Evolutionary conservation across 2,888 invertebrate species (phyloP), one percentile per base, ranked within the genome.

Genomic region (Tetranychus piercei): DNA sequence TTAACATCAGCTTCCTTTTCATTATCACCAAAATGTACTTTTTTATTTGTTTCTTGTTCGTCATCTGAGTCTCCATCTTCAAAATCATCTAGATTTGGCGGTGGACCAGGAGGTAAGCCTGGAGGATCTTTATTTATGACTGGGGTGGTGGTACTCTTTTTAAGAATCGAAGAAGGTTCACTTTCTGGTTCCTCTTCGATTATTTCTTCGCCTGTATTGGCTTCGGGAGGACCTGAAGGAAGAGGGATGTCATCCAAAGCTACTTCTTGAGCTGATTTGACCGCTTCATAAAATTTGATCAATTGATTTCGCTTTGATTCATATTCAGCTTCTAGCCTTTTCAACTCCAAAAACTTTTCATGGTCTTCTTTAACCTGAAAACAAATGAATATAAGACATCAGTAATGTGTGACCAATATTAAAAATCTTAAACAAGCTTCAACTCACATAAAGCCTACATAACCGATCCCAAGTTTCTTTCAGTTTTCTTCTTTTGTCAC

Each of bases 381-480:
- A 75, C 75, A 78, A 23, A 73, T 18, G 4, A 23, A 69, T 18
- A 67, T 75, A 76, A 75, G 75, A 64, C 76, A 77, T 44, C 73
- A 71, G 55, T 15, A 1, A 11, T 76, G 71, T 45, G 44, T 6
- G 45, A 75, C 44, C 75, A 65, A 65, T 65, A 65, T 65, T 11
- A 69, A 5, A 18, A 69, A 69, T 18, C 9, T 55, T 9, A 9
- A 55, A 55, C 15, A 45, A 4, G n/a, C 9, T 64, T 15, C 44
- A 23, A 82, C 83, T 82, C 80, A 94, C 94, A 89, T 95, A 94
- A 86, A 95, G 89, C 83, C 91, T 89, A 82, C 94, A 87, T 65
- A 96, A 94, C 80, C 95, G 87, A 79, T 94, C 93, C 83, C 95
- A 88, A 1, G 96, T 96, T 82, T 96, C 96, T 82, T 90, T 88